A percentile compares a stretch with the other conserved stretches of the same genome.
These are phyloP conservation scores for Melangyna quadrimaculata DNA, from an alignment of 2,888 invertebrate species.

Conservation along the genomic window DNA sequence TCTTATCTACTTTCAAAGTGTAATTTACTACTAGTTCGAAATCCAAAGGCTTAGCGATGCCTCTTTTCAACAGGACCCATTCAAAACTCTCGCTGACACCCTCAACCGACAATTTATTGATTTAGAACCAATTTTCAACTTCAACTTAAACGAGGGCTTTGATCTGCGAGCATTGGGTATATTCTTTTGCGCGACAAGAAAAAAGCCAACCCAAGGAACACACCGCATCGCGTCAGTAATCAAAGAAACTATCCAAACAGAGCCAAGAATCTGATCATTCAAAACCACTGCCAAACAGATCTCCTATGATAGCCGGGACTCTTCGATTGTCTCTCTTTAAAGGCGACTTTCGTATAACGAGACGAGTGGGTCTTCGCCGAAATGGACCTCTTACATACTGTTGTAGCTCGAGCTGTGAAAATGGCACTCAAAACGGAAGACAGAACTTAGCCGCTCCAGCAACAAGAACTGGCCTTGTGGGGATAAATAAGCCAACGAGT, in stretches of 20 bases:
- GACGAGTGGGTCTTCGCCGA: conserved; percentile 99
- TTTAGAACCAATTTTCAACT: conserved; percentile 97
- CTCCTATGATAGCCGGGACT: conserved; percentile 83
- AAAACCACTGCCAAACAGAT: conserved; percentile 74
- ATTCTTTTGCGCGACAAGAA: conserved; percentile 92
- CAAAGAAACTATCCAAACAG: conserved; percentile 32
- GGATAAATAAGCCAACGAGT: conserved; percentile 93
- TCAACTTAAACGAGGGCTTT: conserved; percentile 98
- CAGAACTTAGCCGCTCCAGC: conserved; percentile 82
- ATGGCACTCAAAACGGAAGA: conserved; percentile 91
- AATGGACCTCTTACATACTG: conserved; percentile 95
- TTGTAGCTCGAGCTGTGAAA: conserved; percentile 97
- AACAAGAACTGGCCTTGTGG: conserved; percentile 91
- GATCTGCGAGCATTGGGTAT: conserved; percentile 95
- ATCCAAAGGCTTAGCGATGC: conserved; percentile 95
- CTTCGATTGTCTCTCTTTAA: conserved; percentile 96
- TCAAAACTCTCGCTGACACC: conserved; percentile 89
- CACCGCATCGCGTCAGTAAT: conserved; percentile 1
- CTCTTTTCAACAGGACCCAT: conserved; percentile 88
- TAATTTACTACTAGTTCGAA: conserved; percentile 96
- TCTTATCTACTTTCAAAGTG: conserved; percentile 87
- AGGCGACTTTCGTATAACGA: conserved; percentile 97
- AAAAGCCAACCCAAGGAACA: conserved; percentile 74
- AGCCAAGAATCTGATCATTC: conserved; percentile 72
- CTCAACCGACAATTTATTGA: conserved; percentile 94